These are phyloP conservation scores for Eubasilissa regina DNA, from an alignment of 1,140 invertebrate genomes.

Conservation along the genomic window DNA sequence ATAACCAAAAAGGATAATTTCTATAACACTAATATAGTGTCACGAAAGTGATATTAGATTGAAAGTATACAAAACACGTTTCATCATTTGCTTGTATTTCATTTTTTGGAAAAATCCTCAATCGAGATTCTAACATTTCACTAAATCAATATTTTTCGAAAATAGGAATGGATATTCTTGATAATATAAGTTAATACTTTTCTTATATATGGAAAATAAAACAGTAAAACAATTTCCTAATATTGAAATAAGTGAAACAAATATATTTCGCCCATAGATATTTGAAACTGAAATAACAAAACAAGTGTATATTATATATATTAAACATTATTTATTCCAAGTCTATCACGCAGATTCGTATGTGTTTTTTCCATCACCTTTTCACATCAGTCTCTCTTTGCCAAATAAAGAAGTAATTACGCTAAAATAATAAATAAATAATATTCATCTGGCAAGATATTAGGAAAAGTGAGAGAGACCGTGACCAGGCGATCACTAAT, in stretches of 20 bases:
- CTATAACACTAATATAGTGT: constrained; percentile 55
- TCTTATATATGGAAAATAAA: constrained; percentile 13
- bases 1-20: constrained; percentile 43
- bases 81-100: constrained; percentile 15
- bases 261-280: constrained; percentile 4
- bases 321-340: constrained; percentile 28
- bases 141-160: constrained; percentile 31
- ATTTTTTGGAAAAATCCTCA: constrained; percentile 20
- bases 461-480: constrained; percentile 51
- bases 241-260: background rate
- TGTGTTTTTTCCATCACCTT: constrained; percentile 58
- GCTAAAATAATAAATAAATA: constrained; percentile 59
- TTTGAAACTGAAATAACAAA: constrained; percentile 39
- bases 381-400: constrained; percentile 46
- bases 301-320: constrained; percentile 36
- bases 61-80: constrained; percentile 37
- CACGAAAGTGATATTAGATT: constrained; percentile 37
- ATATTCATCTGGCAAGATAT: constrained; percentile 59
- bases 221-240: constrained; percentile 27
- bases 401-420: constrained; percentile 59
- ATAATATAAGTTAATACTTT: constrained; percentile 12
- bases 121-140: constrained; percentile 42
- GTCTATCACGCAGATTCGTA: constrained; percentile 59
- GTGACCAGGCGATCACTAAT: constrained; percentile 51
- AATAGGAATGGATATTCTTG: constrained; percentile 39